Conservation (phyloP, 1,140 invertebrate genomes). For the Chrysomallon squamiferum region DNA sequence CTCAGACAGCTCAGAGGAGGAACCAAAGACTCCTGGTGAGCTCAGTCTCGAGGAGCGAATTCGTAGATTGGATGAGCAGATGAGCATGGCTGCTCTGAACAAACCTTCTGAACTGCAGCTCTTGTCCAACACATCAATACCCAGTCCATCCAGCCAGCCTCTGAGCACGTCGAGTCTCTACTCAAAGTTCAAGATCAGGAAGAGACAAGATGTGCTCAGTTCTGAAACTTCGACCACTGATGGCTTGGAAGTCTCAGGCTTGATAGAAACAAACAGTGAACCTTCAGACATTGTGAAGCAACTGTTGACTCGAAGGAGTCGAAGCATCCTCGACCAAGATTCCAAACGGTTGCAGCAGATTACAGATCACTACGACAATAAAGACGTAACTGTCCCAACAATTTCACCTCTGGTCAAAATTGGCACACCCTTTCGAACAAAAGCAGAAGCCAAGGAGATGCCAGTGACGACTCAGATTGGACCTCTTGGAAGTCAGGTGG, state of each 20-base stretch:
- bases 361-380: constrained; percentile 83
- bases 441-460: constrained; percentile 62
- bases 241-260: constrained; percentile 25
- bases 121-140: constrained; percentile 10
- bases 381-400: constrained; percentile 49
- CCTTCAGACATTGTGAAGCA: constrained; percentile 94
- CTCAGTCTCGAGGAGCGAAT: constrained; percentile 83
- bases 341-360: constrained; percentile 89
- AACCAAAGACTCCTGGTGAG: constrained; percentile 12
- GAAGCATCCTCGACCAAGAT: constrained; percentile 94
- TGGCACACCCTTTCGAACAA: constrained; percentile 47
- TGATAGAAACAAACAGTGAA: constrained; percentile 61
- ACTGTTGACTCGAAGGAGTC: constrained; percentile 79
- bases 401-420: constrained; percentile 19
- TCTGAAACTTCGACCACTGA: constrained; percentile 10
- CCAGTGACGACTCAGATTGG: constrained; percentile 16
- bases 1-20: constrained; percentile 42
- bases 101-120: constrained; percentile 31
- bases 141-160: constrained; percentile 24
- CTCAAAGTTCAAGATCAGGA: constrained; percentile 66
- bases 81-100: constrained; percentile 32
- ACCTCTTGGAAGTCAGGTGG: background rate
- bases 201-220: constrained; percentile 33
- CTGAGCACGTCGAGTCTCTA: constrained; percentile 36
- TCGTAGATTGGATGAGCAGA: constrained; percentile 84